A percentile compares a stretch with the other conserved stretches of the same genome.
Evolutionary conservation across 1,140 invertebrate species (phyloP).

Genomic region (Drosophila nigromelanica): DNA sequence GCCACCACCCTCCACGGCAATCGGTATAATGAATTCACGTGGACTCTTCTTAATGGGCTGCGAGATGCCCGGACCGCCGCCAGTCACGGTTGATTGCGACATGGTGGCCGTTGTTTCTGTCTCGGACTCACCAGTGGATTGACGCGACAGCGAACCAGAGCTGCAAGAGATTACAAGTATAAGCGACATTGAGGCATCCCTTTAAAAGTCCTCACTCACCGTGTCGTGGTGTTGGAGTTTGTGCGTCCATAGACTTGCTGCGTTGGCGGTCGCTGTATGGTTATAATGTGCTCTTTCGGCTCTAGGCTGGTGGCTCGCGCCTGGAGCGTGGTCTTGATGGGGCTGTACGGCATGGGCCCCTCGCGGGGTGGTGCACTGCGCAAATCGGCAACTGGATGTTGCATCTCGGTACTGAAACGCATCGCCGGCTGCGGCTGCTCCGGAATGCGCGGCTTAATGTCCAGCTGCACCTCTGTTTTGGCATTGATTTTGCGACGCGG

Average conservation of each 20-base stretch:
- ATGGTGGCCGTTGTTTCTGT: slow-evolving; percentile 86
- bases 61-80: slow-evolving; percentile 84
- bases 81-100: slow-evolving; percentile 77
- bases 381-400: slow-evolving; percentile 82
- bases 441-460: slow-evolving; percentile 79
- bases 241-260: slow-evolving; percentile 78
- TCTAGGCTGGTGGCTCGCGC: slow-evolving; percentile 76
- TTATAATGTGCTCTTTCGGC: slow-evolving; percentile 87
- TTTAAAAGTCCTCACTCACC: slow-evolving; percentile 41
- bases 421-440: slow-evolving; percentile 73
- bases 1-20: slow-evolving; percentile 94
- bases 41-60: slow-evolving; percentile 94
- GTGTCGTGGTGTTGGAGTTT: slow-evolving; percentile 74
- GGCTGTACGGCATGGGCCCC: slow-evolving; percentile 75
- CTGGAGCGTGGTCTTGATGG: slow-evolving; percentile 74
- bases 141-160: slow-evolving; percentile 86
- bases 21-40: slow-evolving; percentile 95
- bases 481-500: slow-evolving; percentile 87
- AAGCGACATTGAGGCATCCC: slow-evolving; percentile 4
- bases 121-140: slow-evolving; percentile 89
- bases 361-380: slow-evolving; percentile 84
- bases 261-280: slow-evolving; percentile 85
- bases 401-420: slow-evolving; percentile 83
- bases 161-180: slow-evolving; percentile 39
- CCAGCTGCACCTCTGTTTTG: slow-evolving; percentile 87